Evolutionary conservation across 1,140 invertebrate genomes (phyloP).

Genomic region (Antheraea pernyi): DNA sequence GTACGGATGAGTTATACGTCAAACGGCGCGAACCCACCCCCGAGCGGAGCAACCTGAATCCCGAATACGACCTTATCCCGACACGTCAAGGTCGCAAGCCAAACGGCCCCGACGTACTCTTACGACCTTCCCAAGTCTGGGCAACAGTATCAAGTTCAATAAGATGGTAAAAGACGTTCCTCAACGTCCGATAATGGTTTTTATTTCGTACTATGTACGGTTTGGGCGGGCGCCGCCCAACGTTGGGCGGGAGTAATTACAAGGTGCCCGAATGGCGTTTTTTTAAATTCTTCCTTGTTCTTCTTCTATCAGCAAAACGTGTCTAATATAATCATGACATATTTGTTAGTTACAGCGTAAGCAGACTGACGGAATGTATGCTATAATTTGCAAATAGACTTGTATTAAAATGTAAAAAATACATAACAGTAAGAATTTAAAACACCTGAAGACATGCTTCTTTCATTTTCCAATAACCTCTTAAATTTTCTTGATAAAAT

Average conservation of each 20-base stretch:
- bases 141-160: slow-evolving; percentile 44
- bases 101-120: slow-evolving; percentile 23
- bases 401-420: too few species aligned
- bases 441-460: too few species aligned
- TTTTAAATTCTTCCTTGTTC: slow-evolving; percentile 59
- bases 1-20: slow-evolving; percentile 69
- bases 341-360: background rate
- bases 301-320: background rate
- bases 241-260: slow-evolving; percentile 68
- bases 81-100: slow-evolving; percentile 14
- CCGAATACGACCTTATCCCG: background rate
- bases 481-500: too few species aligned
- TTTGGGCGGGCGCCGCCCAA: slow-evolving; percentile 57
- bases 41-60: slow-evolving; percentile 19
- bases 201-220: slow-evolving; percentile 35
- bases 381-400: background rate
- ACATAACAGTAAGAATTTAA: too few species aligned
- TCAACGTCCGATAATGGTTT: slow-evolving; percentile 42
- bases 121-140: slow-evolving; percentile 66
- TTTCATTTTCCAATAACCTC: too few species aligned
- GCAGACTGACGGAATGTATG: background rate
- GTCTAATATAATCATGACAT: background rate
- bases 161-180: slow-evolving; percentile 63
- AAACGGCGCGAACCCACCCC: slow-evolving; percentile 44
- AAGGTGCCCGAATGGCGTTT: slow-evolving; percentile 38